Evolutionary conservation across 2,113 vertebrate genomes (phyloP).

Genomic region (Cottus gobio): DNA sequence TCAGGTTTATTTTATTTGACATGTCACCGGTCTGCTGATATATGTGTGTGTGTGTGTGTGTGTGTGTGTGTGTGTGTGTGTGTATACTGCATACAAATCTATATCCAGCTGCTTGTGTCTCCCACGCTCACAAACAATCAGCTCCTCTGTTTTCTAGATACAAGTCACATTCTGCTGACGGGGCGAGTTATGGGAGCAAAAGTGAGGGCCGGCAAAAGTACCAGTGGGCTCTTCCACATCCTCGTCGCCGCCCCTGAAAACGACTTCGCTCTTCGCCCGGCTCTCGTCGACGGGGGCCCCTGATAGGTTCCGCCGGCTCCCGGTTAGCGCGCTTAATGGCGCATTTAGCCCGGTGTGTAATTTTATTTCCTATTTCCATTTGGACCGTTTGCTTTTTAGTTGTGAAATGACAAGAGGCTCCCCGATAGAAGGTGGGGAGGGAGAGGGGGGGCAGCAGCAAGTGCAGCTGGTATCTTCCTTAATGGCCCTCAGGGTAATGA

Average conservation of each 20-base stretch:
- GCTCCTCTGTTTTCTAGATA: background rate
- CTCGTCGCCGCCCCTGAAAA: too few relatives aligned
- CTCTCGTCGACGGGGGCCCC: slow-evolving; percentile 39
- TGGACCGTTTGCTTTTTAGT: slow-evolving; percentile 73
- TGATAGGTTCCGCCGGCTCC: slow-evolving; percentile 63
- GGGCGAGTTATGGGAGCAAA: too few relatives aligned
- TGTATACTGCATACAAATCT: slow-evolving; percentile 38
- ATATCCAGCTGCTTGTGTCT: slow-evolving; percentile 33
- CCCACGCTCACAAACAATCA: slow-evolving; percentile 31
- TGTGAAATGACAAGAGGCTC: slow-evolving; percentile 74
- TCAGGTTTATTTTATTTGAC: slow-evolving; percentile 55
- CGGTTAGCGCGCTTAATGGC: slow-evolving; percentile 79
- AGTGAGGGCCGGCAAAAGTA: too few relatives aligned
- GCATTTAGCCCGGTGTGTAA: slow-evolving; percentile 81
- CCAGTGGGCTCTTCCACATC: too few relatives aligned
- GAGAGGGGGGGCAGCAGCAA: background rate
- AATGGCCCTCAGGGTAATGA: slow-evolving; percentile 86
- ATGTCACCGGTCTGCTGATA: slow-evolving; percentile 30
- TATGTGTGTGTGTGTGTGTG: too few relatives aligned
- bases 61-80: too few relatives aligned
- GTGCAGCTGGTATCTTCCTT: slow-evolving; percentile 76
- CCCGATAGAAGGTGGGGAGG: slow-evolving; percentile 5
- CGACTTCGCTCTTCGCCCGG: slow-evolving; percentile 42
- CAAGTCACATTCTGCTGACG: too few relatives aligned
- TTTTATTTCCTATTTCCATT: slow-evolving; percentile 85